A percentile compares a stretch with the other conserved stretches of the same genome.
phyloP scores from a whole-genome alignment of 2,113 vertebrate species.

The Ginglymostoma cirratum region DNA sequence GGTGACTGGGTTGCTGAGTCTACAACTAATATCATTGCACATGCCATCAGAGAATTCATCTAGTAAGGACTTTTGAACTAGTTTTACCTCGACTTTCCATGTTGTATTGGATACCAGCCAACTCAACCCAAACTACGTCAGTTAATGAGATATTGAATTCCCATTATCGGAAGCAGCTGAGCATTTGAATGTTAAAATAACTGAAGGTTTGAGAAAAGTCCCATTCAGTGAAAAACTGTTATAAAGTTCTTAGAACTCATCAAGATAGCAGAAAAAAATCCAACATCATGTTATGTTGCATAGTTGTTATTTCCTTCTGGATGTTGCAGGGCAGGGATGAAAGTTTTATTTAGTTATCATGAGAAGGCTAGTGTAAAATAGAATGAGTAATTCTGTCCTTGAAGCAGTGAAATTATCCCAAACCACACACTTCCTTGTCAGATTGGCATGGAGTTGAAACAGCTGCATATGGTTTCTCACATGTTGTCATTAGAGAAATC shows the following conservation, averaged over 20 bases:
- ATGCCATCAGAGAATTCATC: neutral
- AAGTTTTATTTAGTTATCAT: neutral
- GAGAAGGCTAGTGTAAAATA: neutral
- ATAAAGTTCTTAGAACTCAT: neutral
- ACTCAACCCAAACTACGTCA: neutral
- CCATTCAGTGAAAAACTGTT: neutral
- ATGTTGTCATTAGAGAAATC: neutral
- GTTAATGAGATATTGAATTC: neutral
- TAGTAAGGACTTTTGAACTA: neutral
- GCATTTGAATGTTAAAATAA: neutral
- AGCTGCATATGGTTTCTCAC: neutral
- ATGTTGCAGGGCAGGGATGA: neutral
- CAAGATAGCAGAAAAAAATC: neutral
- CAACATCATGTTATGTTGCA: neutral
- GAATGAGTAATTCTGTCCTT: constrained; percentile 18
- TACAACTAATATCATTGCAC: neutral
- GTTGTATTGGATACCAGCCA: neutral
- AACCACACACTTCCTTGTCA: constrained; percentile 14
- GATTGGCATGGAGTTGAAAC: neutral
- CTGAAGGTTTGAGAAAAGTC: neutral
- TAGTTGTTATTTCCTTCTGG: constrained; percentile 2
- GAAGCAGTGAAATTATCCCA: constrained; percentile 3
- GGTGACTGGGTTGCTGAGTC: neutral
- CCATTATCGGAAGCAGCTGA: neutral
- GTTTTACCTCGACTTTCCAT: neutral